Evolutionary conservation across 2,888 invertebrate genomes (phyloP), one percentile per base, ranked within the genome.

Genomic region (Melolontha melolontha): DNA sequence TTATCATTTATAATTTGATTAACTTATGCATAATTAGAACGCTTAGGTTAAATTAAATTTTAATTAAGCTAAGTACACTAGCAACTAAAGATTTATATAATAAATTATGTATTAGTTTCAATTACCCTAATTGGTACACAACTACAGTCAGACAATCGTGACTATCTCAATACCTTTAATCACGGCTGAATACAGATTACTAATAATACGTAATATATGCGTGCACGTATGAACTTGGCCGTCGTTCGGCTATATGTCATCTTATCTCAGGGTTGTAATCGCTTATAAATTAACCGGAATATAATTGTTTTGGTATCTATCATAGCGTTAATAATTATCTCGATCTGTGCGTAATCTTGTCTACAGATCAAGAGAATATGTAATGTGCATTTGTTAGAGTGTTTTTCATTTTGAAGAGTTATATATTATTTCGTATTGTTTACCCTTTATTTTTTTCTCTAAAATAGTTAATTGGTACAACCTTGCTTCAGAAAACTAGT

Each of bases 41-140:
- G 34, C 6, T 10, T 10, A 34, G 6, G 1, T 34, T 34, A 5
- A 34, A 34, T 34, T 34, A 34, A 34, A 34, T 34, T 34, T 49
- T 49, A 49, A 49, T 22, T 8, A 49, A 14, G 17, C 7, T 44
- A 11, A 17, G 8, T 17, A 22, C 14, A 11, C 11, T 16, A 1
- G 10, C 49, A 49, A 8, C 10, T 34, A 6, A 14, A 17, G 8
- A 16, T 8, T 47, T 47, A 47, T 14, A 14, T 47, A 8, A 47
- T 47, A 10, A 34, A 6, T 47, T 47, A 47, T 16, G 34, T 14
- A 12, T 4, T 8, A 10, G 12, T 29, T 34, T 62, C 59, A 47
- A 62, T 62, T 62, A 47, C 47, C 59, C 16, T 62, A 62, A 62
- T 62, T 62, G 47, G 29, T 34, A 47, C 47, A 47, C 16, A 34